Percentiles rank a stretch among this genome's conserved stretches.
Evolutionary conservation across 2,113 vertebrate genomes (phyloP).

Genomic region (Cyanoramphus novaezelandiae): DNA sequence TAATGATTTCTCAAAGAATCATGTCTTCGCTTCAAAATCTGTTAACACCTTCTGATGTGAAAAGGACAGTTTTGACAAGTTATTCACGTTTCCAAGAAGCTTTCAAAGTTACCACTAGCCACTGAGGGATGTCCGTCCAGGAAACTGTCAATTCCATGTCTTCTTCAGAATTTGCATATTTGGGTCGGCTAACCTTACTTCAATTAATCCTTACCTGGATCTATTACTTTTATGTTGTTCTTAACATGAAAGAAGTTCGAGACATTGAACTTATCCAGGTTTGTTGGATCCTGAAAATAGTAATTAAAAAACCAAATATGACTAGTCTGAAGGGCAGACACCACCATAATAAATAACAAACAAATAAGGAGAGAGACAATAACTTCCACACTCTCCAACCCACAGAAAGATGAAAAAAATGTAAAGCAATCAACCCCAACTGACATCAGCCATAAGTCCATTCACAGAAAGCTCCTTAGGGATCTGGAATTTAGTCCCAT

Average conservation of each 20-base stretch:
- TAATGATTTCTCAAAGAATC: not conserved
- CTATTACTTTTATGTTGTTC: conserved; percentile 90
- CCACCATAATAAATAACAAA: not conserved
- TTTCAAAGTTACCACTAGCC: not conserved
- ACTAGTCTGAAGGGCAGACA: not conserved
- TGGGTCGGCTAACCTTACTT: not conserved
- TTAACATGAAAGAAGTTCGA: conserved; percentile 94
- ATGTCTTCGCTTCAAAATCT: not conserved
- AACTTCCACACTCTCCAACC: not conserved
- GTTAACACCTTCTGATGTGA: not conserved
- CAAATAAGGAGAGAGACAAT: not conserved
- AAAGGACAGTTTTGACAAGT: not conserved
- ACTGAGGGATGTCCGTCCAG: not conserved
- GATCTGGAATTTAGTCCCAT: not conserved
- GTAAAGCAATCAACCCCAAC: not conserved
- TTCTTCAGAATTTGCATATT: not conserved
- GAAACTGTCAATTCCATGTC: not conserved
- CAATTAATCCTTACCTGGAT: conserved; percentile 83
- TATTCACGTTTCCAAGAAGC: not conserved
- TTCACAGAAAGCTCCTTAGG: not conserved
- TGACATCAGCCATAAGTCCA: not conserved
- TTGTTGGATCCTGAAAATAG: conserved; percentile 87
- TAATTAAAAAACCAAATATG: not conserved
- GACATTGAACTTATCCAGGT: conserved; percentile 97
- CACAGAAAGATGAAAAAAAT: not conserved